Evolutionary conservation across 1,140 invertebrate species (phyloP).

Genomic region (Phthorimaea operculella): DNA sequence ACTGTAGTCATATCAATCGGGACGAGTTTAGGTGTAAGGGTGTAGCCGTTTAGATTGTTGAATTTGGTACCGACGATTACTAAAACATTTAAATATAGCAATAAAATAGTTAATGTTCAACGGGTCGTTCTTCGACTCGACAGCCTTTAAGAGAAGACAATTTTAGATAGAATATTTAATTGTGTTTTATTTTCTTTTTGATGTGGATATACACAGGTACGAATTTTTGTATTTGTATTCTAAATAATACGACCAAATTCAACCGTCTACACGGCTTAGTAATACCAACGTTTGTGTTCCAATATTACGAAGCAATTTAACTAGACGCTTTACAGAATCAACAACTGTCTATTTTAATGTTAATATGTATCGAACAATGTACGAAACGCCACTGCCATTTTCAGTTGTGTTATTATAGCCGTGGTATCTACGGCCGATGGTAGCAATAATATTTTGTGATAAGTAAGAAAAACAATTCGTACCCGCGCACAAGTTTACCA

Average conservation of each 20-base stretch:
- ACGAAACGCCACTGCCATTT: slow-evolving; percentile 42
- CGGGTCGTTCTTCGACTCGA: too few species aligned
- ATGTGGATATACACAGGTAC: too few species aligned
- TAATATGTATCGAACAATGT: slow-evolving; percentile 11
- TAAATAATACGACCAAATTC: neutral
- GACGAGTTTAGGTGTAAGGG: slow-evolving; percentile 27
- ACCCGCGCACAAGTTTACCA: slow-evolving; percentile 41
- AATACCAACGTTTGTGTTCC: neutral
- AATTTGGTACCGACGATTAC: too few species aligned
- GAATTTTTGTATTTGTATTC: too few species aligned
- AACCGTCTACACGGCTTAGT: neutral
- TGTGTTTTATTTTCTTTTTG: too few species aligned
- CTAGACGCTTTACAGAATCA: slow-evolving; percentile 35
- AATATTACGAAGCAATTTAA: slow-evolving; percentile 16
- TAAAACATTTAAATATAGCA: too few species aligned
- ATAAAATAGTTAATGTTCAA: too few species aligned
- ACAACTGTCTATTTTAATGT: slow-evolving; percentile 33
- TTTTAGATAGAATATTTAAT: too few species aligned
- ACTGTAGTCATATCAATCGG: slow-evolving; percentile 46
- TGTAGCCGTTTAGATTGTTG: neutral
- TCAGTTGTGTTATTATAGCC: slow-evolving; percentile 33
- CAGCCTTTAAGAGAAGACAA: too few species aligned
- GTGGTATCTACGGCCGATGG: slow-evolving; percentile 27
- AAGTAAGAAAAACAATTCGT: slow-evolving; percentile 27
- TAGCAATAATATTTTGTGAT: slow-evolving; percentile 64